Conservation (phyloP, 1,140 invertebrate species). For the Eubasilissa regina region DNA sequence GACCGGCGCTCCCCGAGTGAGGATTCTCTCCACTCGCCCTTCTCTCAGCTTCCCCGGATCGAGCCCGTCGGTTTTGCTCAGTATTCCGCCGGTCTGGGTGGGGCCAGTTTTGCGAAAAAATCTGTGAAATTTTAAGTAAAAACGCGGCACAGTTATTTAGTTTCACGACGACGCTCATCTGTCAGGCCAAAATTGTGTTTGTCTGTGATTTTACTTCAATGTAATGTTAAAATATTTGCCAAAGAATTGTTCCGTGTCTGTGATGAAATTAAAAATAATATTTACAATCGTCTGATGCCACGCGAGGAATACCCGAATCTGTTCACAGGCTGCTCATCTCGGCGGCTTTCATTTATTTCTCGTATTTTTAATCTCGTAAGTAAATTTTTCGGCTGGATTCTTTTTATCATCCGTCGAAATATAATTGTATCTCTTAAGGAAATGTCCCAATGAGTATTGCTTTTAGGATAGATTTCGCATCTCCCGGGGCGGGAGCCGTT, state of each 20-base stretch:
- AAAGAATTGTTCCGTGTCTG: slow-evolving; percentile 13
- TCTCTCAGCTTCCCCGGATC: background rate
- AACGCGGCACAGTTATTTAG: background rate
- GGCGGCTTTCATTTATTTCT: background rate
- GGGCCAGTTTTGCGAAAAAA: too few relatives aligned
- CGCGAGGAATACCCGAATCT: too few relatives aligned
- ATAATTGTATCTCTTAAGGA: too few relatives aligned
- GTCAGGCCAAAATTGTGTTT: slow-evolving; percentile 15
- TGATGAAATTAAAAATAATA: slow-evolving; percentile 10
- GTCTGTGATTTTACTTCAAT: slow-evolving; percentile 23
- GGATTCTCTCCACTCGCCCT: background rate
- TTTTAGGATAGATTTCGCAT: too few relatives aligned
- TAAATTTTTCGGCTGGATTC: background rate
- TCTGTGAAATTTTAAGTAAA: background rate
- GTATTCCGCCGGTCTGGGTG: too few relatives aligned
- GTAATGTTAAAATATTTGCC: slow-evolving; percentile 1
- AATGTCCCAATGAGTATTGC: too few relatives aligned
- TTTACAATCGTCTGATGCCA: too few relatives aligned
- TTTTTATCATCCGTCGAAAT: too few relatives aligned
- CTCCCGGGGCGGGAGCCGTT: too few relatives aligned
- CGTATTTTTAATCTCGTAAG: too few relatives aligned
- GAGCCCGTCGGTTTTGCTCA: slow-evolving; percentile 4
- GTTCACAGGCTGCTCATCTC: too few relatives aligned
- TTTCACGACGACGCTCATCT: background rate
- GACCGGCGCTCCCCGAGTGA: background rate